Conservation (phyloP, 1,140 invertebrate genomes). For the Orussus abietinus region DNA sequence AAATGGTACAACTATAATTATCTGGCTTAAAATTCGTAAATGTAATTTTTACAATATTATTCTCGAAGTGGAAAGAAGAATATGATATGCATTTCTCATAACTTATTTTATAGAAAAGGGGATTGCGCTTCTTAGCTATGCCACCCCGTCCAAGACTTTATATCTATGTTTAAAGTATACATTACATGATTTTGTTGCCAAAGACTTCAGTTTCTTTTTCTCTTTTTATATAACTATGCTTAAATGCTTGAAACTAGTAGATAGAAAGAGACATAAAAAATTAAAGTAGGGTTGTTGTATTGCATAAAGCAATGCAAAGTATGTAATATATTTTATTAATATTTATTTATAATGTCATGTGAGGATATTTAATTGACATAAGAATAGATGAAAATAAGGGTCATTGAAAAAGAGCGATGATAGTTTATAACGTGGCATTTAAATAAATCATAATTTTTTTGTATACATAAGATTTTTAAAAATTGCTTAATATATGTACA, state of each 20-base stretch:
- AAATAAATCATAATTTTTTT: background rate
- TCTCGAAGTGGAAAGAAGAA: too few species aligned
- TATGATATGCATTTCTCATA: too few species aligned
- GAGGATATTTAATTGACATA: background rate
- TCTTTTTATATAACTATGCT: background rate
- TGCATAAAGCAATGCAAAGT: background rate
- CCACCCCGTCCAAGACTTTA: background rate
- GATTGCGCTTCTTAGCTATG: too few species aligned
- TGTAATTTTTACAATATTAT: too few species aligned
- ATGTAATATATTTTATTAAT: slow-evolving; percentile 1
- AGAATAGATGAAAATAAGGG: background rate
- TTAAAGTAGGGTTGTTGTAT: background rate
- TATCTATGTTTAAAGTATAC: background rate
- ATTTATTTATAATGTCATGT: slow-evolving; percentile 1
- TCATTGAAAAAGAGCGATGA: background rate
- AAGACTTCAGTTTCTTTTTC: background rate
- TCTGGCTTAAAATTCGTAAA: too few species aligned
- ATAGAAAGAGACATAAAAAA: background rate
- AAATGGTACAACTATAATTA: too few species aligned
- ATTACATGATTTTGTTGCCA: background rate
- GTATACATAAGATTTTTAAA: background rate
- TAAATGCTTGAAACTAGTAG: background rate
- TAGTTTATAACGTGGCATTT: background rate
- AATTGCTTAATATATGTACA: background rate
- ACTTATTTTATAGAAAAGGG: too few species aligned